phyloP scores from a whole-genome alignment of 2,113 vertebrate species.

The Cavia aperea region DNA sequence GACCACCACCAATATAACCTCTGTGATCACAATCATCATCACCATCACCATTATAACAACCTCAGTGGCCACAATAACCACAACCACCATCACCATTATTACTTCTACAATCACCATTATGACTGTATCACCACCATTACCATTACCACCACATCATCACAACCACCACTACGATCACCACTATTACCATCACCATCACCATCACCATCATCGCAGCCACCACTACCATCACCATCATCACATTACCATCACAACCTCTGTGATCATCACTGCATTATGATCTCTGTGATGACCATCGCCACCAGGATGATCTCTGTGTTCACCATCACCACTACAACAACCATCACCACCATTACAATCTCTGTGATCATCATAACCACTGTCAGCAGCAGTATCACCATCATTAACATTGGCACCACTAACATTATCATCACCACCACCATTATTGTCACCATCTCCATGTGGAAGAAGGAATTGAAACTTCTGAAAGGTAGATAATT shows the following conservation, averaged over 20 bases:
- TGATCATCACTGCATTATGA: background rate
- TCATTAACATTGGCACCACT: background rate
- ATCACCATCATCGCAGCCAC: accelerated
- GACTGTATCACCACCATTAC: background rate
- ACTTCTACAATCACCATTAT: background rate
- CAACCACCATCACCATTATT: background rate
- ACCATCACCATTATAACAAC: accelerated
- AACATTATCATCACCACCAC: background rate
- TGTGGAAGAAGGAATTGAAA: background rate
- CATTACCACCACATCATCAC: background rate
- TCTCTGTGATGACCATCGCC: accelerated
- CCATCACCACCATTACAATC: background rate
- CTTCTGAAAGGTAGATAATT: background rate
- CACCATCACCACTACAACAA: background rate
- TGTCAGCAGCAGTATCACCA: background rate
- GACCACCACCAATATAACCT: background rate
- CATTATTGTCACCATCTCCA: background rate
- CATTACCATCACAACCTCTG: background rate
- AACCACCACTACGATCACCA: background rate
- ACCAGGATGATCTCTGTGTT: accelerated
- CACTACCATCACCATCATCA: background rate
- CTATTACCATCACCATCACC: background rate
- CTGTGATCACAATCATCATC: accelerated
- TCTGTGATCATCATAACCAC: background rate
- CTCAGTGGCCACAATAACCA: accelerated